These are phyloP conservation scores for Dolichoris vasculosae DNA, from an alignment of 1,140 invertebrate species.

Conservation along the genomic window DNA sequence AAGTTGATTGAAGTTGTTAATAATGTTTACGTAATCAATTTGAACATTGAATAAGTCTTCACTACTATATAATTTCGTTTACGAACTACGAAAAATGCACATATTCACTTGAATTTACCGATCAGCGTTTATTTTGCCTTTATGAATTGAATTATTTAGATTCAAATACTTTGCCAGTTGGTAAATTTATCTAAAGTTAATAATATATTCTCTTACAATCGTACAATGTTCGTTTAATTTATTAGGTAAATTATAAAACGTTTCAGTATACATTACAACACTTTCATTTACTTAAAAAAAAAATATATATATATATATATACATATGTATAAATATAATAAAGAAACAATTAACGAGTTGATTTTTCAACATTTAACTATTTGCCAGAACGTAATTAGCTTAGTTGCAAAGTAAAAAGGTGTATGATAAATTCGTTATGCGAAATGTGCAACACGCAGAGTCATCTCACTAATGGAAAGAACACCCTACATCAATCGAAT, in stretches of 20 bases:
- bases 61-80: not conserved
- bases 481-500: conserved; percentile 18
- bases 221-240: not conserved
- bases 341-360: not conserved
- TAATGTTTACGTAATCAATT: not conserved
- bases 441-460: not conserved
- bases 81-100: not conserved
- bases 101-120: not conserved
- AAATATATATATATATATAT: no score
- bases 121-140: not conserved
- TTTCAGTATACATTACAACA: not conserved
- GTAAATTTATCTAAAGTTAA: not conserved
- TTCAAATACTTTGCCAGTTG: not conserved
- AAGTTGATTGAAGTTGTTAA: not conserved
- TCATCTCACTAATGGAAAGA: conserved; percentile 23
- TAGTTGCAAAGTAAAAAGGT: not conserved
- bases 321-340: not conserved
- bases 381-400: not conserved
- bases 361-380: not conserved
- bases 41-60: not conserved
- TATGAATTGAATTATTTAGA: not conserved
- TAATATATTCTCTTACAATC: not conserved
- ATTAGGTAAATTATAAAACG: not conserved
- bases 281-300: no score
- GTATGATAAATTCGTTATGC: not conserved